A percentile compares a stretch with the other conserved stretches of the same genome.
phyloP scores from a whole-genome alignment of 2,888 invertebrate species.

The Dynastes maya region DNA sequence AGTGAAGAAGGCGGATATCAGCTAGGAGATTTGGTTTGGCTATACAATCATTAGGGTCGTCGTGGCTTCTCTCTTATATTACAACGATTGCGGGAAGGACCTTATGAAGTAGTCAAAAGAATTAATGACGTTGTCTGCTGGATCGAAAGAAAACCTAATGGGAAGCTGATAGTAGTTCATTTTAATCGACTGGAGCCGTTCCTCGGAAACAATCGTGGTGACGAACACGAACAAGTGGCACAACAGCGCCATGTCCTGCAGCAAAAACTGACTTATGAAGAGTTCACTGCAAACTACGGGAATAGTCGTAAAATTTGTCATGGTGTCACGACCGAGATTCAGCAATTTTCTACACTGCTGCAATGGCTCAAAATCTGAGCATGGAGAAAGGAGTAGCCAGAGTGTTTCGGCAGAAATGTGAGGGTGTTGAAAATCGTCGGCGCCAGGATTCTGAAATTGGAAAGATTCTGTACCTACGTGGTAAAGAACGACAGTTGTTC shows the following conservation, averaged over 20 bases:
- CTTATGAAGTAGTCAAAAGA: constrained; percentile 52
- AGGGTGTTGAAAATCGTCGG: neutral
- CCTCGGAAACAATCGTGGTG: neutral
- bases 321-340: constrained; percentile 5
- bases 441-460: neutral
- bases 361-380: neutral
- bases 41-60: constrained; percentile 52
- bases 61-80: constrained; percentile 52
- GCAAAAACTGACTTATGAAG: neutral
- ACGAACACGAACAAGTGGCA: neutral
- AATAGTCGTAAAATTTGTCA: neutral
- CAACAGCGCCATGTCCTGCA: neutral
- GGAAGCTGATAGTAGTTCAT: constrained; percentile 52
- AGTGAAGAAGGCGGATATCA: neutral
- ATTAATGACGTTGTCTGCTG: constrained; percentile 53
- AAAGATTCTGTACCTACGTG: neutral
- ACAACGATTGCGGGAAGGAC: constrained; percentile 50
- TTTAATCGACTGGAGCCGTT: constrained; percentile 50
- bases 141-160: constrained; percentile 42
- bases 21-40: constrained; percentile 46
- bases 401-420: neutral
- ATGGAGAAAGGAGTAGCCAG: constrained; percentile 4
- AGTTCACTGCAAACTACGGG: neutral
- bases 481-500: neutral
- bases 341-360: neutral